Base-by-base conservation (phyloP, 2,888 invertebrate species). In the Eledona agricola region DNA sequence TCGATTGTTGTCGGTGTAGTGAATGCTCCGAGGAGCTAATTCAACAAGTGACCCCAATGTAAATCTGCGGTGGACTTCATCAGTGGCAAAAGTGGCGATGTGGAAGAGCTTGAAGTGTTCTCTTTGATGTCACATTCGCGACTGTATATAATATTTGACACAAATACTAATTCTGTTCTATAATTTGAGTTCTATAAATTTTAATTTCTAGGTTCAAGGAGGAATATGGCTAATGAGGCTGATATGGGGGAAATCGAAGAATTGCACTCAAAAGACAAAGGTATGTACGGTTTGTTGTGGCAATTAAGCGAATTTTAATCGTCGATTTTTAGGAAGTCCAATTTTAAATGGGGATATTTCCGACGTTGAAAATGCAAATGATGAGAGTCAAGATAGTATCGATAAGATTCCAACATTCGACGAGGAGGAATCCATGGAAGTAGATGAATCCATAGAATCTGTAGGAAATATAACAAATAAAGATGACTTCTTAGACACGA, bases 221-320 rank as follows among this genome's bases (percentile, higher is more conserved):
- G 26, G 31, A 73, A 65, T 72, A 77, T 77, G 77, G 77, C 75
- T 74, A 70, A 72, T 69, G 65, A 64, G 55, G 69, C 68, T 55
- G 71, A 73, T 62, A 77, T 77, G 77, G 76, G 77, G 43, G 77
- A 76, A 63, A 72, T 77, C 34, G 75, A 76, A 56, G 76, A 77
- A 61, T 66, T 74, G 40, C 72, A 72, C 64, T 71, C 73, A 10
- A 75, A 75, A 58, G 76, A 76, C 54, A 75, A 75, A 60, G 69
- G 67, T 63, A 65, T 23, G 22, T 31, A 7, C 7, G 6, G 11
- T 9, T 38, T 15, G 2, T 25, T 7, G 7, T 22, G 22, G n/a
- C 19, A 17, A 34, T 23, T 11, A 28, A 40, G 32, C 13, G 7
- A 17, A 29, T 5, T 9, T 35, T 29, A 17, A 34, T 16, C 13